A percentile compares a stretch with the other conserved stretches of the same genome.
Evolutionary conservation across 2,888 invertebrate genomes (phyloP).

Genomic region (Horisme vitalbata): DNA sequence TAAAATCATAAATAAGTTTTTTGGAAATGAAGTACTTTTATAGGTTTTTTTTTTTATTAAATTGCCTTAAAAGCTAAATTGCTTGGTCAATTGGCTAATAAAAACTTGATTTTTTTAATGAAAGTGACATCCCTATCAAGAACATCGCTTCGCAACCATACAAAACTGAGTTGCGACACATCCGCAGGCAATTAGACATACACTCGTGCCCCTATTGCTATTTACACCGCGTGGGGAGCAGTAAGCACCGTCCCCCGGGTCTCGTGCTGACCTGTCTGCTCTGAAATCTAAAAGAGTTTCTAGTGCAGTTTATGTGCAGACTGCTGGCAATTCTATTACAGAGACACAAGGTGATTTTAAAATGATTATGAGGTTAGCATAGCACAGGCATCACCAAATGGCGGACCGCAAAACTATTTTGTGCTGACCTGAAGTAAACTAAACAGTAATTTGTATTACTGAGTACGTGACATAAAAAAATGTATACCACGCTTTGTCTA

Average conservation of each 20-base stretch:
- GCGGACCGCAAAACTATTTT: too few relatives aligned
- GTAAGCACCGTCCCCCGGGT: conserved; percentile 27
- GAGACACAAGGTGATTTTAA: not conserved
- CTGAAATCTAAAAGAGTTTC: conserved; percentile 20
- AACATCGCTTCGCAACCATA: conserved; percentile 39
- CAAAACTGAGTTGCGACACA: conserved; percentile 56
- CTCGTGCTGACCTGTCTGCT: conserved; percentile 27
- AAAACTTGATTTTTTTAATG: not conserved
- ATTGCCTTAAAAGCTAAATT: too few relatives aligned
- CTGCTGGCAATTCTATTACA: conserved; percentile 9
- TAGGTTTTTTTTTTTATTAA: too few relatives aligned
- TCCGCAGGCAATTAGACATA: conserved; percentile 58
- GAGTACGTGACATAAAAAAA: too few relatives aligned
- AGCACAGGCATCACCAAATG: too few relatives aligned
- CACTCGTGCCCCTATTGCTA: conserved; percentile 47
- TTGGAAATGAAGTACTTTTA: too few relatives aligned
- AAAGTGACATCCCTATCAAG: conserved; percentile 34
- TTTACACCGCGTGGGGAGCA: conserved; percentile 39
- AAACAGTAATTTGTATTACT: too few relatives aligned
- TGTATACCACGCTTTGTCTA: too few relatives aligned
- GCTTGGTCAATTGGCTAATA: not conserved
- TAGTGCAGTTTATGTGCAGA: conserved; percentile 14
- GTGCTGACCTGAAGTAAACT: too few relatives aligned
- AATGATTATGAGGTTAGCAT: too few relatives aligned
- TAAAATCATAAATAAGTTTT: too few relatives aligned